Percentiles rank a stretch among this genome's conserved stretches.
Conservation (phyloP, 2,113 vertebrate genomes). For the Boleophthalmus pectinirostris region DNA sequence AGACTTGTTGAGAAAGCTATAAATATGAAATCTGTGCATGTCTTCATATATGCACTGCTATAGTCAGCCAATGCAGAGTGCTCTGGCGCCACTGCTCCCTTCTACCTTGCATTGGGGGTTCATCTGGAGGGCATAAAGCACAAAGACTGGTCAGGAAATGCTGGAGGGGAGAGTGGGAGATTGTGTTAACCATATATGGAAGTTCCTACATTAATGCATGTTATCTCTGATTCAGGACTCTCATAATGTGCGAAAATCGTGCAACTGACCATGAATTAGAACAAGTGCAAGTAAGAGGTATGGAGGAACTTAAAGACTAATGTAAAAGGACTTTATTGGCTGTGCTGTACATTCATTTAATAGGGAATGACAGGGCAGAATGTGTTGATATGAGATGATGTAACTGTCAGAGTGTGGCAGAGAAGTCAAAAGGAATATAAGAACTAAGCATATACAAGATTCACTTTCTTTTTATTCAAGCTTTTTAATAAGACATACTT, state of each 20-base stretch:
- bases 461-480: too few relatives aligned
- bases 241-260: conserved; percentile 21
- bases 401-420: not conserved
- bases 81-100: conserved; percentile 6
- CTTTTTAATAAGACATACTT: too few relatives aligned
- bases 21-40: conserved; percentile 12
- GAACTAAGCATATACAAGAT: not conserved
- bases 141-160: conserved; percentile 52
- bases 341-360: not conserved
- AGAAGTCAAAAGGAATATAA: not conserved
- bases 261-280: conserved; percentile 2
- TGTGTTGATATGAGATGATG: not conserved
- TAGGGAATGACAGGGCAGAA: not conserved
- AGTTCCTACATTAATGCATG: conserved; percentile 18
- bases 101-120: conserved; percentile 61
- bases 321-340: not conserved
- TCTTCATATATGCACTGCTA: conserved; percentile 6
- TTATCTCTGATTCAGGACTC: conserved; percentile 18
- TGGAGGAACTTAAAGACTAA: conserved; percentile 7
- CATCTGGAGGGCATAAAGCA: conserved; percentile 51
- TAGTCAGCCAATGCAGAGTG: conserved; percentile 21
- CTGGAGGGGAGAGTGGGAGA: conserved; percentile 36
- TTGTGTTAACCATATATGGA: conserved; percentile 24
- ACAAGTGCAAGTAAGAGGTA: not conserved
- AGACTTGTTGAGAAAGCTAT: conserved; percentile 10